Evolutionary conservation across 2,888 invertebrate species (phyloP).

Genomic region (Chymomyza fuscimana): DNA sequence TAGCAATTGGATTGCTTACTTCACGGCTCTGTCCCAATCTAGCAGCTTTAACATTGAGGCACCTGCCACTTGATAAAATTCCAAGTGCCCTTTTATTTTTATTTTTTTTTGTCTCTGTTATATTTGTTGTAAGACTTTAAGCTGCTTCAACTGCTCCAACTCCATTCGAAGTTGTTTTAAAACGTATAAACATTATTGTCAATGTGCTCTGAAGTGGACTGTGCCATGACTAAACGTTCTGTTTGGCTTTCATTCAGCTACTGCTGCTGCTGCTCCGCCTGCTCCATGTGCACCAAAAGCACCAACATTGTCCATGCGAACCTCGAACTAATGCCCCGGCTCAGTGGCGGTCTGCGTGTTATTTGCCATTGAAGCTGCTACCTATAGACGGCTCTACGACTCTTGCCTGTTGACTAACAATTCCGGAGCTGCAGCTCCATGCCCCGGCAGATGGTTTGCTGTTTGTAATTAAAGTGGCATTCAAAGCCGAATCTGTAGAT

Average conservation of each 20-base stretch:
- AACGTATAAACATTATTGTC: slow-evolving; percentile 50
- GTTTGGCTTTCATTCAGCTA: background rate
- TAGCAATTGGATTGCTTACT: slow-evolving; percentile 46
- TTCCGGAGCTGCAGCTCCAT: background rate
- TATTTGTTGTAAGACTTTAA: slow-evolving; percentile 1
- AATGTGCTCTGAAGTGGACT: slow-evolving; percentile 19
- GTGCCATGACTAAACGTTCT: slow-evolving; percentile 11
- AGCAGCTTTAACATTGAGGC: background rate
- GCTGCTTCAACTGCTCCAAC: background rate
- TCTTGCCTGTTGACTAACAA: background rate
- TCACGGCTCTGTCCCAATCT: background rate
- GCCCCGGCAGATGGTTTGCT: slow-evolving; percentile 11
- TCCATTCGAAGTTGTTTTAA: slow-evolving; percentile 31
- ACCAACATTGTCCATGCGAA: background rate
- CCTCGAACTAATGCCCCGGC: slow-evolving; percentile 6
- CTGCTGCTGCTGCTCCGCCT: background rate
- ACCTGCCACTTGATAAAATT: slow-evolving; percentile 1
- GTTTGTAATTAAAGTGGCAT: slow-evolving; percentile 71
- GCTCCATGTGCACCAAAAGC: background rate
- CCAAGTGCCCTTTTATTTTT: background rate
- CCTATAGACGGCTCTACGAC: background rate
- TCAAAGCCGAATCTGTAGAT: slow-evolving; percentile 61
- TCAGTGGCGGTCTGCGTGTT: slow-evolving; percentile 8
- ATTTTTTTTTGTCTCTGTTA: background rate
- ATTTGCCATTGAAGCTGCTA: slow-evolving; percentile 7